Conservation (phyloP, 1,140 invertebrate genomes). For the Brachionus rotundiformis region DNA sequence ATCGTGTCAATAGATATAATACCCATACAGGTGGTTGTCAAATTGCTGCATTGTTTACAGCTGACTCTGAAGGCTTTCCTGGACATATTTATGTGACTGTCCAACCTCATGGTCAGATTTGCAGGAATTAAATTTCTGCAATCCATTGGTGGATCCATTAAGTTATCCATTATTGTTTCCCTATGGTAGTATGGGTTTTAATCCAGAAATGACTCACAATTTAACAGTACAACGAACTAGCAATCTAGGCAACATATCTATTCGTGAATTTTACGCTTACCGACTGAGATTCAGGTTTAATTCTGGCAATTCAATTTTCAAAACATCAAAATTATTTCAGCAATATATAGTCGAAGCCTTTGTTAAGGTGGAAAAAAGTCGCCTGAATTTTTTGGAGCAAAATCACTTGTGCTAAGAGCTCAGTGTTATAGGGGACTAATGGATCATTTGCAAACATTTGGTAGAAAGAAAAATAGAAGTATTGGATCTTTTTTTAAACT, state of each 20-base stretch:
- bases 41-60: background rate
- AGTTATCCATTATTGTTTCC: slow-evolving; percentile 29
- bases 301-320: background rate
- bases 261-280: background rate
- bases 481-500: background rate
- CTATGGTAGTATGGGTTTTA: background rate
- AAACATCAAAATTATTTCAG: slow-evolving; percentile 19
- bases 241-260: background rate
- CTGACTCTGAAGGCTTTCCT: background rate
- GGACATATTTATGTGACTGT: background rate
- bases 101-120: background rate
- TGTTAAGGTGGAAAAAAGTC: slow-evolving; percentile 59
- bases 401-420: background rate
- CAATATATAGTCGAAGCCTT: slow-evolving; percentile 54
- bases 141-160: background rate
- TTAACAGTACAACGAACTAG: background rate
- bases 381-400: slow-evolving; percentile 54
- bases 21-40: background rate
- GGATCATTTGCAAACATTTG: background rate
- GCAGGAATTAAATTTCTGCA: background rate
- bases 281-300: background rate
- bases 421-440: background rate
- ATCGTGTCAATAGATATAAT: background rate
- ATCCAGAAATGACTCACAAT: background rate
- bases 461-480: background rate